Evolutionary conservation across 1,140 invertebrate species (phyloP).

Genomic region (Macrobrachium nipponense): DNA sequence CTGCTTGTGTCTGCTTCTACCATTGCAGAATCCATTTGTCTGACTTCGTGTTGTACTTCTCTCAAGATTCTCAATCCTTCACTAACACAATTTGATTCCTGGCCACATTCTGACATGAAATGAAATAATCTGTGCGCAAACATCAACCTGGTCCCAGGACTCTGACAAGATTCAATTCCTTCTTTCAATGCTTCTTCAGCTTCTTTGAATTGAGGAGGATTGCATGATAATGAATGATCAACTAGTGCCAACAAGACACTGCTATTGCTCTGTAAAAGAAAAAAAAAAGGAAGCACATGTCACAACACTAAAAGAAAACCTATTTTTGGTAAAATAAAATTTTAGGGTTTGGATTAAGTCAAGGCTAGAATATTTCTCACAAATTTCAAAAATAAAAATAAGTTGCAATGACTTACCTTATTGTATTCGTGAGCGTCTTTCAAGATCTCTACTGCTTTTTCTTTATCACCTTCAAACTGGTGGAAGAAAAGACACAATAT

Average conservation of each 20-base stretch:
- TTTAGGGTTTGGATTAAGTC: no score
- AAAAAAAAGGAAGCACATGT: slow-evolving; percentile 1
- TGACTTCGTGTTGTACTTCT: slow-evolving; percentile 42
- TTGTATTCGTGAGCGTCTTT: slow-evolving; percentile 75
- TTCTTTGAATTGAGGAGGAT: slow-evolving; percentile 45
- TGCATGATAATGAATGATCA: slow-evolving; percentile 51
- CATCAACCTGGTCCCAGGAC: slow-evolving; percentile 51
- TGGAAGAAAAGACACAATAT: slow-evolving; percentile 16
- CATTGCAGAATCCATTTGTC: slow-evolving; percentile 42
- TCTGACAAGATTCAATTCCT: slow-evolving; percentile 36
- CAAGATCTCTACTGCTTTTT: slow-evolving; percentile 74
- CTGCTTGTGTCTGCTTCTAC: slow-evolving; percentile 23
- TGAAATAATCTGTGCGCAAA: slow-evolving; percentile 63
- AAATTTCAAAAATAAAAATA: not conserved
- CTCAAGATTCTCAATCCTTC: slow-evolving; percentile 41
- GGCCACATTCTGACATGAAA: slow-evolving; percentile 77
- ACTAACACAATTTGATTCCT: slow-evolving; percentile 70
- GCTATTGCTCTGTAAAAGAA: slow-evolving; percentile 55
- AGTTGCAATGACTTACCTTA: slow-evolving; percentile 43
- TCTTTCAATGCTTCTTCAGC: slow-evolving; percentile 53
- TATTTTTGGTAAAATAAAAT: not conserved
- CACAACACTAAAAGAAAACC: not conserved
- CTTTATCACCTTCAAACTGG: slow-evolving; percentile 71
- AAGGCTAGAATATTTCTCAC: not conserved
- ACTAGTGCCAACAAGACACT: slow-evolving; percentile 65